Evolutionary conservation across 2,797 vertebrate genomes (phyloP).

Genomic region (Rhincodon typus): DNA sequence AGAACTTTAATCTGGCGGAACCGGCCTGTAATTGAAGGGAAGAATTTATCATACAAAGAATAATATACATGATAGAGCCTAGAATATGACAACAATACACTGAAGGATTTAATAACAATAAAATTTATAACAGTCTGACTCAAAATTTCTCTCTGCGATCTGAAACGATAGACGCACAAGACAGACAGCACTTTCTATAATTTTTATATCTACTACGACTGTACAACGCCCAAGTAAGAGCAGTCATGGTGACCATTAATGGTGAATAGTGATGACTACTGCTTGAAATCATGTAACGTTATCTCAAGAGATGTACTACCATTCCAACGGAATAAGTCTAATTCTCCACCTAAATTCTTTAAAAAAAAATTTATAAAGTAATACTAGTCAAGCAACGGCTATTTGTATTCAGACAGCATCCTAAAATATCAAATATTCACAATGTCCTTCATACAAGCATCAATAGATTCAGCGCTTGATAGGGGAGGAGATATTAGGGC

Average conservation of each 20-base stretch:
- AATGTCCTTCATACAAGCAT: too few relatives aligned
- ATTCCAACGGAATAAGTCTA: neutral
- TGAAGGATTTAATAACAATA: neutral
- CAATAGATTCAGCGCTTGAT: too few relatives aligned
- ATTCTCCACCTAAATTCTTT: neutral
- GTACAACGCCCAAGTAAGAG: neutral
- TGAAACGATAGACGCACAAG: neutral
- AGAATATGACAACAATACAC: too few relatives aligned
- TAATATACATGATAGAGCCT: too few relatives aligned
- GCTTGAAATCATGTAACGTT: neutral
- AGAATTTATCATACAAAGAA: neutral
- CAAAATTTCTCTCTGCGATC: neutral
- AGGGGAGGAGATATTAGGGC: too few relatives aligned
- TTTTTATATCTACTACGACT: neutral
- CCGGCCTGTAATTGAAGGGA: slow-evolving; percentile 65
- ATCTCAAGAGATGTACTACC: neutral
- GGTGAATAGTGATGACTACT: neutral
- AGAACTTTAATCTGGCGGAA: slow-evolving; percentile 97
- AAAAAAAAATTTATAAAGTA: neutral
- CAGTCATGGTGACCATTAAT: neutral
- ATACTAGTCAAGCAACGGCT: neutral
- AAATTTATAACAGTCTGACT: too few relatives aligned
- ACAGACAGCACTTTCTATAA: too few relatives aligned
- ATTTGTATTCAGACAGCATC: neutral
- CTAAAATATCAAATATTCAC: neutral